Percentiles rank a stretch among this genome's conserved stretches.
These are phyloP conservation scores for Ophiodon elongatus DNA, from an alignment of 2,113 vertebrate species.

Conservation along the genomic window DNA sequence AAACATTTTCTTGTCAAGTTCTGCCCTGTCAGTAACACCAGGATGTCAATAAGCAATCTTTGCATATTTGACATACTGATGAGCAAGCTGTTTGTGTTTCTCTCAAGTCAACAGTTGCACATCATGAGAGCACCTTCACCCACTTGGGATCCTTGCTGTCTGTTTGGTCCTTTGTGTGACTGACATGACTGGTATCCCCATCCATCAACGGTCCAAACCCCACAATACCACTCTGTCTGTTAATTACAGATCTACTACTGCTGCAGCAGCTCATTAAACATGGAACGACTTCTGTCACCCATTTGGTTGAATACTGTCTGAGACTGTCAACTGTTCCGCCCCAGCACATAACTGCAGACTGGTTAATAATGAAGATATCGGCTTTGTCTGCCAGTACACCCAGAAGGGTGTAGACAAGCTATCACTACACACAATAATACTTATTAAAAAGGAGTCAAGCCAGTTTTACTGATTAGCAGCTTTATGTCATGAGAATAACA, in stretches of 20 bases:
- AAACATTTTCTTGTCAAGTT: neutral
- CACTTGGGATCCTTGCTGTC: neutral
- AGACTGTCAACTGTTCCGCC: neutral
- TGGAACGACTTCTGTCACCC: neutral
- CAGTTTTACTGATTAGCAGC: conserved; percentile 16
- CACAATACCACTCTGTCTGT: neutral
- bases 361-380: conserved; percentile 12
- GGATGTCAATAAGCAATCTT: neutral
- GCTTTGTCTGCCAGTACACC: neutral
- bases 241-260: neutral
- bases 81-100: neutral
- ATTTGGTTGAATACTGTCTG: conserved; percentile 3
- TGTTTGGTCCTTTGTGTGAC: conserved; percentile 5
- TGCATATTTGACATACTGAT: neutral
- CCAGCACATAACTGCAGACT: conserved; percentile 13
- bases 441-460: conserved; percentile 34
- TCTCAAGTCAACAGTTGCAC: neutral
- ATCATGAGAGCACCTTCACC: neutral
- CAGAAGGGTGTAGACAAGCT: conserved; percentile 25
- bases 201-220: neutral
- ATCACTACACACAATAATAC: conserved; percentile 17
- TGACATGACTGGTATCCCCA: neutral
- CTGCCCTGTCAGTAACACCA: neutral
- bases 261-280: conserved; percentile 12
- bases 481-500: neutral